These are phyloP conservation scores for Perccottus glenii DNA, from an alignment of 2,113 vertebrate species.

Conservation along the genomic window DNA sequence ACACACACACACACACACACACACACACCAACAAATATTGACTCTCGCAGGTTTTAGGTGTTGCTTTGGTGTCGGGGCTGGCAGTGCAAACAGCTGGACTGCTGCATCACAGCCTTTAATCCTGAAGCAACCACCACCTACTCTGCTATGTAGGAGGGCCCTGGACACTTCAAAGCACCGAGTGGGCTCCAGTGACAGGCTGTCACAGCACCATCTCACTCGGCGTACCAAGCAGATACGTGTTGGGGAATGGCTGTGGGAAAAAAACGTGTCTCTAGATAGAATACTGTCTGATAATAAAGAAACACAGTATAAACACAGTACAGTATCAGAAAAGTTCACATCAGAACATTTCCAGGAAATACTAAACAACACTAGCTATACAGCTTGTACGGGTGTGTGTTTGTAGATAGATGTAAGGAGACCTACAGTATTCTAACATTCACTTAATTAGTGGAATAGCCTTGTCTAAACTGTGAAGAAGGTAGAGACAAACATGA, in stretches of 20 bases:
- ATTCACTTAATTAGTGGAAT: conserved; percentile 8
- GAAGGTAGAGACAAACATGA: conserved; percentile 14
- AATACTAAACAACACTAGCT: no score
- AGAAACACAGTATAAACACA: no score
- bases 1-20: conserved; percentile 21
- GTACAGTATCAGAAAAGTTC: no score
- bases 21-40: conserved; percentile 66
- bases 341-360: no score
- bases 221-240: conserved; percentile 69
- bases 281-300: no score
- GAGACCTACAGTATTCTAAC: background rate
- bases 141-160: conserved; percentile 51
- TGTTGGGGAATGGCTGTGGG: conserved; percentile 28
- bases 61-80: conserved; percentile 41
- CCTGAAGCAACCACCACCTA: conserved; percentile 40
- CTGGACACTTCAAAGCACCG: conserved; percentile 70
- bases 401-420: background rate
- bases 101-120: conserved; percentile 56
- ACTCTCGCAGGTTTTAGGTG: conserved; percentile 52
- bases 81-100: conserved; percentile 76
- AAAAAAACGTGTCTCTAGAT: background rate
- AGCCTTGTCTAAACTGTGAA: background rate
- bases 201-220: conserved; percentile 62
- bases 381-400: no score
- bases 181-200: conserved; percentile 63